Evolutionary conservation across 1,140 invertebrate genomes (phyloP).

Genomic region (Pachypsylla venusta): DNA sequence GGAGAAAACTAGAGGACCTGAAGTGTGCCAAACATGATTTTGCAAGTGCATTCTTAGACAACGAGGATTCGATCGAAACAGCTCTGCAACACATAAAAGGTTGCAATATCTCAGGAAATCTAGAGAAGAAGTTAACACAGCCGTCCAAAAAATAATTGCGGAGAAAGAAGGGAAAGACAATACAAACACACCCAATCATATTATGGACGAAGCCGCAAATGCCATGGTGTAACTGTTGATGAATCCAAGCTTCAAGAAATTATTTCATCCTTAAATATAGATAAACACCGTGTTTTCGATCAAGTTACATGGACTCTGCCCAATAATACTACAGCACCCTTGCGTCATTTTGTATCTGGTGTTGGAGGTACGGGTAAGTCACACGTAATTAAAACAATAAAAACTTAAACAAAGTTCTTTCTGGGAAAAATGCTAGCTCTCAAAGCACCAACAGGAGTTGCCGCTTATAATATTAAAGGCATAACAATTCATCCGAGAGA

Average conservation of each 20-base stretch:
- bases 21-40: not conserved
- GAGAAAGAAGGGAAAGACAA: slow-evolving; percentile 2
- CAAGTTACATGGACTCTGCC: slow-evolving; percentile 14
- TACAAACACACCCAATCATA: slow-evolving; percentile 14
- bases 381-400: slow-evolving; percentile 21
- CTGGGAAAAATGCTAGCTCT: slow-evolving; percentile 21
- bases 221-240: slow-evolving; percentile 24
- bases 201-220: slow-evolving; percentile 19
- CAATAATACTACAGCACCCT: not conserved
- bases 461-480: slow-evolving; percentile 25
- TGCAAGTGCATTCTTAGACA: not conserved
- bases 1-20: slow-evolving; percentile 8
- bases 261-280: slow-evolving; percentile 23
- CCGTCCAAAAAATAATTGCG: not conserved
- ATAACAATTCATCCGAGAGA: slow-evolving; percentile 23
- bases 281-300: slow-evolving; percentile 25
- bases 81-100: slow-evolving; percentile 20
- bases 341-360: slow-evolving; percentile 17
- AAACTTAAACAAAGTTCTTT: slow-evolving; percentile 18
- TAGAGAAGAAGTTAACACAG: slow-evolving; percentile 20
- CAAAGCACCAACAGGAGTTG: slow-evolving; percentile 25
- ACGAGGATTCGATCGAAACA: not conserved
- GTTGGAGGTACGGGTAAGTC: slow-evolving; percentile 24
- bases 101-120: slow-evolving; percentile 20
- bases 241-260: slow-evolving; percentile 20